phyloP scores from a whole-genome alignment of 2,797 vertebrate species.

The Amazona finschi region DNA sequence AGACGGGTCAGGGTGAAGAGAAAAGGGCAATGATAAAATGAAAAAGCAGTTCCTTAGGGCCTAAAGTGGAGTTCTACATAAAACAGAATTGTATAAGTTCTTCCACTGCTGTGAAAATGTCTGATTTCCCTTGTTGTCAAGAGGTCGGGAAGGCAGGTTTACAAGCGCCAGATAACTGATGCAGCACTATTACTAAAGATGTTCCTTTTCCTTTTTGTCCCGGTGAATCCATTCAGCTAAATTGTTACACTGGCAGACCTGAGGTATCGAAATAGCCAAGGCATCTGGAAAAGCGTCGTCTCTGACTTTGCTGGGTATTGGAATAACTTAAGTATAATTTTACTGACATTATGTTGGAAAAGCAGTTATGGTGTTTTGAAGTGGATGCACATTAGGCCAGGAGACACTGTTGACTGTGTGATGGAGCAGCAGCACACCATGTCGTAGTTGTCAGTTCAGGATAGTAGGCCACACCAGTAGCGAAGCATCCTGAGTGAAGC shows the following conservation, averaged over 20 bases:
- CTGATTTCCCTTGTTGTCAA: slow-evolving; percentile 72
- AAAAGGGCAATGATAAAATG: slow-evolving; percentile 69
- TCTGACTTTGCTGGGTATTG: neutral
- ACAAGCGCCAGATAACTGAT: slow-evolving; percentile 29
- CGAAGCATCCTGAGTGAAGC: neutral
- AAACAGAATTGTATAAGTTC: slow-evolving; percentile 28
- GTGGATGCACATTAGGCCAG: neutral
- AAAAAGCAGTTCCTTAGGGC: slow-evolving; percentile 69
- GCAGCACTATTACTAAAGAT: slow-evolving; percentile 9
- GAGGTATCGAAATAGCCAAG: neutral
- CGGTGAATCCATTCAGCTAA: neutral
- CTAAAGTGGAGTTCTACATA: slow-evolving; percentile 54
- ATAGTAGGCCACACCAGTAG: neutral
- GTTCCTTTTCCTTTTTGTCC: neutral
- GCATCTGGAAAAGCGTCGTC: neutral
- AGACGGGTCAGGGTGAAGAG: slow-evolving; percentile 64
- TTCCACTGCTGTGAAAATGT: slow-evolving; percentile 18
- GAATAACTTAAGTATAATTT: neutral
- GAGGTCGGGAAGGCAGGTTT: slow-evolving; percentile 65
- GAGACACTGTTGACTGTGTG: neutral
- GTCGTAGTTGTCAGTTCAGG: neutral
- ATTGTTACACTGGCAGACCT: neutral
- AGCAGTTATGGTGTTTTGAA: neutral
- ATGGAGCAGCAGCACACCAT: neutral
- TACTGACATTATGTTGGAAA: neutral